Evolutionary conservation across 2,113 vertebrate species (phyloP), one percentile per base, ranked within the genome.

Genomic region (Stegastes partitus): DNA sequence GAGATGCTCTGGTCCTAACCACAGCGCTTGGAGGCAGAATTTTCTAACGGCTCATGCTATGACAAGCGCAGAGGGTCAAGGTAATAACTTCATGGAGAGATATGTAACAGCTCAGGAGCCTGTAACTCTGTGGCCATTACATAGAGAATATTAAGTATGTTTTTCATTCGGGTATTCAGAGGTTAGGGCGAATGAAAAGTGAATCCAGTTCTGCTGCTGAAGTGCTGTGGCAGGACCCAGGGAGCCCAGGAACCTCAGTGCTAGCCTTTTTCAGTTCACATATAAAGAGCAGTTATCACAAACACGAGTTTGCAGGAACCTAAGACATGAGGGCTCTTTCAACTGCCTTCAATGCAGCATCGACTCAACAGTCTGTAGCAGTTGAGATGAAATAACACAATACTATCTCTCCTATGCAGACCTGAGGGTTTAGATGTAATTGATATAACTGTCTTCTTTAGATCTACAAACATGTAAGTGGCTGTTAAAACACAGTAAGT

Each of bases 81-180:
- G 69, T 67, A 81, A 68, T 49, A 70, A 67, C 39, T 67, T 51
- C 72, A 53, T 34, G 79, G 19, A 47, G n/a, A 68, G 23, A 68
- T 51, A 57, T 75, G n/a, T 39, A 68, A 64, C 12, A 23, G 39
- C 50, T 71, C 44, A 23, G 50, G 1, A 23, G 68, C 31, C 31
- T 45, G 26, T 18, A 71, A 71, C 34, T 64, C 45, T 83, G 47
- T 23, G 25, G 10, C 19, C n/a, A 44, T 39, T 28, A 65, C 74
- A 47, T 15, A 1, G 9, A 55, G 59, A 79, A 83, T 77, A 86
- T 61, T 54, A 69, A 77, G 79, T 68, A 65, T 68, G 70, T 69
- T 83, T 80, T 69, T 62, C 56, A 67, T 63, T 62, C 12, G 4
- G 53, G 53, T 44, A 68, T 77, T 69, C 25, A 73, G 37, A 78